Evolutionary conservation across 92 coral and sea anemone species (phyloP), one percentile per base, ranked within the genome.

Genomic region (Umimayanthus chanpuru): DNA sequence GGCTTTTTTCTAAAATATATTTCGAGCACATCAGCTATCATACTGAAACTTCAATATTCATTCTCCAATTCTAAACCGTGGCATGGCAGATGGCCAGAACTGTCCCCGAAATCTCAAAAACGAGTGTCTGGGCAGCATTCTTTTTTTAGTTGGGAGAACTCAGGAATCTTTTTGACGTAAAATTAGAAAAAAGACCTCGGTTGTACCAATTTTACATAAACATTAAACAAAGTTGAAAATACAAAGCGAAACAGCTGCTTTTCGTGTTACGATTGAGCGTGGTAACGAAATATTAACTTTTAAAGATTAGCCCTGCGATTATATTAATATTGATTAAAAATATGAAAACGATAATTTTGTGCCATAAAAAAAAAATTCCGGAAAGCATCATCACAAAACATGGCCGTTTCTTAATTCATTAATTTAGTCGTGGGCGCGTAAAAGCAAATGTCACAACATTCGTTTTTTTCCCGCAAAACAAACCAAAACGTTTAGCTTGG

Each of bases 351-450:
- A 16, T 47, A 11, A 12, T 53, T 26, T 25, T 1, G 40, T 78
- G 29, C 16, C 67, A 40, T 44, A 9, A 26, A 28, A 79, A 16
- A 79, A 79, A 25, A 79, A 25, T 16, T 23, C 82, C 82, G 82
- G 82, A 79, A 79, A 38, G n/a, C 43, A 12, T 26, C 68, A 15
- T 47, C 29, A 32, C 18, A 25, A 28, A 28, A n/a, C 20, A 79
- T 79, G 21, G 25, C 32, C 71, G 38, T 2, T 53, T 56, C 58
- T 55, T 66, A 80, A 80, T 32, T 56, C 68, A 80, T 56, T 80
- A 80, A 80, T 67, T 58, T 80, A 28, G 71, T 80, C 82, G 64
- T 12, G 71, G n/a, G 84, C 40, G 20, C 84, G 29, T 49, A 29
- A 47, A 11, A 9, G 21, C 29, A 49, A 2, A 23, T 3, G 26